Conservation (phyloP, 1,140 invertebrate species). For the Drosophila bocqueti region DNA sequence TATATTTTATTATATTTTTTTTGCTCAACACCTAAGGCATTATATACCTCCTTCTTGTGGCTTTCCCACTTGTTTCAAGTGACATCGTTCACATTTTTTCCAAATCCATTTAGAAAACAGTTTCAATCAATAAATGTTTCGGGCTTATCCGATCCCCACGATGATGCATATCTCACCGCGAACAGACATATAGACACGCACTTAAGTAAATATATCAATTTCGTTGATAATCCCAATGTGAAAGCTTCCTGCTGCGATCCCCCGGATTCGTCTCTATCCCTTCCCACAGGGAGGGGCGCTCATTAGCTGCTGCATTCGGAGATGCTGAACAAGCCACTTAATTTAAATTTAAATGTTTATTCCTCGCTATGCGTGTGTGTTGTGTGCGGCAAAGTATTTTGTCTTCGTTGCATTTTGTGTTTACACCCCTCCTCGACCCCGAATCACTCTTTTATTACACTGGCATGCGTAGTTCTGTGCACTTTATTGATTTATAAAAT, state of each 20-base stretch:
- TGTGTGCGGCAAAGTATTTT: slow-evolving; percentile 75
- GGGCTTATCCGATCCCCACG: slow-evolving; percentile 15
- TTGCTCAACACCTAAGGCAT: neutral
- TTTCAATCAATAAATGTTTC: slow-evolving; percentile 24
- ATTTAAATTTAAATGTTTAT: slow-evolving; percentile 83
- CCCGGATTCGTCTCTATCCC: neutral
- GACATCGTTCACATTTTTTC: neutral
- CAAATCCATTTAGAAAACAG: slow-evolving; percentile 13
- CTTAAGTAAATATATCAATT: slow-evolving; percentile 67
- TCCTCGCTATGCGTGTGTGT: slow-evolving; percentile 72
- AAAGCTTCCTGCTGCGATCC: slow-evolving; percentile 63
- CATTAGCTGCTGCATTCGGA: slow-evolving; percentile 78
- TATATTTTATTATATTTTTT: neutral
- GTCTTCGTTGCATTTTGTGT: slow-evolving; percentile 40
- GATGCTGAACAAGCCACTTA: slow-evolving; percentile 80
- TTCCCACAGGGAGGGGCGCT: slow-evolving; percentile 46
- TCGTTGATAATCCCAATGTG: slow-evolving; percentile 42
- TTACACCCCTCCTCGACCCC: neutral
- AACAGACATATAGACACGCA: slow-evolving; percentile 13
- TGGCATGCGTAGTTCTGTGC: neutral
- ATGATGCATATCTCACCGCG: slow-evolving; percentile 20
- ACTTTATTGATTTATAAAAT: neutral
- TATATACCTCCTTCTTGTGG: neutral
- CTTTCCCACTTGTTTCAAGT: neutral
- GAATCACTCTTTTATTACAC: slow-evolving; percentile 27